Evolutionary conservation across 2,797 vertebrate species (phyloP).

Genomic region (Microctenopoma steveboyesi): DNA sequence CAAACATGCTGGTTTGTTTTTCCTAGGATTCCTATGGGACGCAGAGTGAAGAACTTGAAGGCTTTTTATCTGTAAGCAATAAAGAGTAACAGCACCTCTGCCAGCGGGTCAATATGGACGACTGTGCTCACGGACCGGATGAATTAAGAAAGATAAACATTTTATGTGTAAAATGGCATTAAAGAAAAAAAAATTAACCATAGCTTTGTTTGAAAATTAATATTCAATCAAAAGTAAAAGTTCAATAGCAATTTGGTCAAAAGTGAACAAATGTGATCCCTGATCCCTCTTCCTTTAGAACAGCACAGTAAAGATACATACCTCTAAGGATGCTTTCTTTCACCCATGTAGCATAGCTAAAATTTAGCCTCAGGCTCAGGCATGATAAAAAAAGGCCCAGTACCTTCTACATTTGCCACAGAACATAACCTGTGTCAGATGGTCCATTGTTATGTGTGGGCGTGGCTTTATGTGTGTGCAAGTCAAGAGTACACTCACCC

Average conservation of each 20-base stretch:
- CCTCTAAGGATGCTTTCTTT: too few species aligned
- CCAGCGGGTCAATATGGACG: constrained; percentile 75
- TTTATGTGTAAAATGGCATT: constrained; percentile 33
- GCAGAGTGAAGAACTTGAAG: constrained; percentile 68
- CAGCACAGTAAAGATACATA: too few species aligned
- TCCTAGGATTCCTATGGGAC: constrained; percentile 73
- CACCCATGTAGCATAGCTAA: too few species aligned
- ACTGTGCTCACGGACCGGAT: constrained; percentile 65
- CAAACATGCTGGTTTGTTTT: constrained; percentile 83
- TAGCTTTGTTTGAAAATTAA: too few species aligned
- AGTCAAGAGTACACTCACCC: constrained; percentile 58
- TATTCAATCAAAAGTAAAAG: too few species aligned
- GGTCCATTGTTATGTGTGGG: constrained; percentile 57
- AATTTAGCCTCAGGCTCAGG: neutral
- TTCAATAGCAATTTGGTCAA: too few species aligned
- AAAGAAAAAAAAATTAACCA: neutral
- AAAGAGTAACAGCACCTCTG: constrained; percentile 71
- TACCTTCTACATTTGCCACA: constrained; percentile 6
- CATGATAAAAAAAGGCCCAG: neutral
- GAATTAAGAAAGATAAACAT: constrained; percentile 58
- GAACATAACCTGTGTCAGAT: constrained; percentile 45
- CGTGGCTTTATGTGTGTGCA: constrained; percentile 44
- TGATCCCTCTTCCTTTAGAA: too few species aligned
- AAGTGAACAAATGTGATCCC: too few species aligned
- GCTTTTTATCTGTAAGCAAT: constrained; percentile 75